These are phyloP conservation scores for Caenorhabditis becei DNA, from an alignment of 2,888 invertebrate genomes.

Conservation along the genomic window DNA sequence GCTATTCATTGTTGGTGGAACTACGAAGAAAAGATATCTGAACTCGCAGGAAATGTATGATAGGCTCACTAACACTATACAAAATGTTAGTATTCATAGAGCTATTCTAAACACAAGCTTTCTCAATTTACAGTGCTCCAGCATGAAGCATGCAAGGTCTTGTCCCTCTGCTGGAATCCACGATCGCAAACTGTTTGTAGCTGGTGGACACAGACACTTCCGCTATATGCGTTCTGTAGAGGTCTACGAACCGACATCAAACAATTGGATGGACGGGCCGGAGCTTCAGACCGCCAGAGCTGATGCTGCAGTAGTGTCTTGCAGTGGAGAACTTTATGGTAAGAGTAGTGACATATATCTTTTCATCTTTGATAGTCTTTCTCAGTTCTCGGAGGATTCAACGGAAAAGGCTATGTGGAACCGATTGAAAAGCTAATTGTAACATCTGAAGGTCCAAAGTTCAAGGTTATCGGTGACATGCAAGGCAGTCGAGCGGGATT, in stretches of 20 bases:
- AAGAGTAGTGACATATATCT: no score
- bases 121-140: neutral
- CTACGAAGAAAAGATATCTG: conserved; percentile 51
- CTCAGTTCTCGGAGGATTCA: conserved; percentile 61
- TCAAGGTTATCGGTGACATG: conserved; percentile 55
- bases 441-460: conserved; percentile 15
- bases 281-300: conserved; percentile 29
- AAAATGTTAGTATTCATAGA: conserved; percentile 50
- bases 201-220: conserved; percentile 59
- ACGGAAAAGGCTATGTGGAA: conserved; percentile 63
- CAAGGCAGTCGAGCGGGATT: conserved; percentile 59
- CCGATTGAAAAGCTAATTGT: conserved; percentile 45
- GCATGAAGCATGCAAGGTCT: neutral
- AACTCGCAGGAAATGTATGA: conserved; percentile 53
- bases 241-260: conserved; percentile 36
- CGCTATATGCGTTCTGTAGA: conserved; percentile 56
- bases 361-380: no score
- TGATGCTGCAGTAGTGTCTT: conserved; percentile 51
- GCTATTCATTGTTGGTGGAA: conserved; percentile 59
- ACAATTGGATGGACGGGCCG: conserved; percentile 52
- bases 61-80: conserved; percentile 41
- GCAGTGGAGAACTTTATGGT: conserved; percentile 54
- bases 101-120: neutral
- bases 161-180: conserved; percentile 59
- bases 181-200: conserved; percentile 49